Conservation (phyloP, 2,113 vertebrate genomes). For the Phyllopteryx taeniolatus region DNA sequence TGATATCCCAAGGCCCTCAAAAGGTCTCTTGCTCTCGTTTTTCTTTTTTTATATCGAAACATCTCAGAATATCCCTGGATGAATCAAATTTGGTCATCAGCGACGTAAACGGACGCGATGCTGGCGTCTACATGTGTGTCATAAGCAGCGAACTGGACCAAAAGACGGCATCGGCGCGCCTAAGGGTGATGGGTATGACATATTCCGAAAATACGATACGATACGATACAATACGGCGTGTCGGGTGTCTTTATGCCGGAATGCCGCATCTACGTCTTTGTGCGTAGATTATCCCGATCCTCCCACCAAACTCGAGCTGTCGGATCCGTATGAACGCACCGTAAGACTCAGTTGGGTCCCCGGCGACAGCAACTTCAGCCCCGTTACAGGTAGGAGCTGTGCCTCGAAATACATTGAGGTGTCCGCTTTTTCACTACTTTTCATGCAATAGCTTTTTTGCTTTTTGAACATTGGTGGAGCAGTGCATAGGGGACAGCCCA, state of each 20-base stretch:
- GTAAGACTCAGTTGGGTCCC: conserved; percentile 89
- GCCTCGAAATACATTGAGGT: not conserved
- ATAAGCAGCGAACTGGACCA: conserved; percentile 89
- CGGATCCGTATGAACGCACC: conserved; percentile 87
- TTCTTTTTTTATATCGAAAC: not conserved
- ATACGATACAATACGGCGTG: too few species aligned
- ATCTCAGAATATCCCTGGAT: conserved; percentile 83
- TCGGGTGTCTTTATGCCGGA: not conserved
- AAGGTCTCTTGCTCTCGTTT: not conserved
- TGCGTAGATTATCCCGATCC: conserved; percentile 83
- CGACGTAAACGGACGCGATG: conserved; percentile 82
- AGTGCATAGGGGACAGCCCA: too few species aligned
- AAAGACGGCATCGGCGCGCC: conserved; percentile 84
- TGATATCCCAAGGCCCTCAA: not conserved
- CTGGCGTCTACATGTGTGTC: conserved; percentile 88
- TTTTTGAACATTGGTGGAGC: too few species aligned
- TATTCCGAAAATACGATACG: not conserved
- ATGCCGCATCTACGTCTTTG: not conserved
- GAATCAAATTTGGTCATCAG: conserved; percentile 88
- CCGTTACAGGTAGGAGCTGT: conserved; percentile 82
- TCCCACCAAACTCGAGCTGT: conserved; percentile 85
- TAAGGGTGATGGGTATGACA: conserved; percentile 87
- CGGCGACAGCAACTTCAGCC: conserved; percentile 88
- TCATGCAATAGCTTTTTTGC: too few species aligned
- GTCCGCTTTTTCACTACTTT: not conserved